These are phyloP conservation scores for Sipha maydis DNA, from an alignment of 2,888 invertebrate genomes.

Conservation along the genomic window DNA sequence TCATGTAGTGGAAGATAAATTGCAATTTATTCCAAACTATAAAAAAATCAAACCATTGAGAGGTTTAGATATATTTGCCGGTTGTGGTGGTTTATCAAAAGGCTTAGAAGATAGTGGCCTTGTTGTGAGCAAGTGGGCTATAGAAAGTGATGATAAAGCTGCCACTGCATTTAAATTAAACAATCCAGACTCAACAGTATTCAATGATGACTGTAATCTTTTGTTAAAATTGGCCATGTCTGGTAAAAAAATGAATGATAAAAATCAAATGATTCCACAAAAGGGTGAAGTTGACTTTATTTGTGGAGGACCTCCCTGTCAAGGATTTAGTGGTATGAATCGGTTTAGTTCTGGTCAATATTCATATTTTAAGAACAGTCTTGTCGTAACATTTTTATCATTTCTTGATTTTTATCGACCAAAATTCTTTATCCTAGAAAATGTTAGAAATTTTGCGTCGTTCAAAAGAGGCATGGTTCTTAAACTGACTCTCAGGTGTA, in stretches of 20 bases:
- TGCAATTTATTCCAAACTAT: not conserved
- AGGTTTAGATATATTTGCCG: constrained; percentile 85
- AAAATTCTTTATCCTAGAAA: constrained; percentile 83
- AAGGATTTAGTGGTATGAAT: constrained; percentile 91
- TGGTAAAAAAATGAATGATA: constrained; percentile 70
- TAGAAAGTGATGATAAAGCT: constrained; percentile 81
- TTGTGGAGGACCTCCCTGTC: constrained; percentile 89
- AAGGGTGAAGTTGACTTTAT: constrained; percentile 85
- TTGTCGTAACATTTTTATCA: constrained; percentile 84
- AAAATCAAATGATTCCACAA: constrained; percentile 74
- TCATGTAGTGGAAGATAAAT: not conserved
- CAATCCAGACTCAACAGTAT: constrained; percentile 78
- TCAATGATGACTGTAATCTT: constrained; percentile 83
- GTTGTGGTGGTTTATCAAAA: constrained; percentile 85
- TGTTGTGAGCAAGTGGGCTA: constrained; percentile 80
- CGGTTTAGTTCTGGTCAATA: constrained; percentile 85
- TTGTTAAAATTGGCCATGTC: constrained; percentile 76
- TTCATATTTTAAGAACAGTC: constrained; percentile 84
- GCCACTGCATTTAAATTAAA: constrained; percentile 83
- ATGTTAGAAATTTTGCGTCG: constrained; percentile 85
- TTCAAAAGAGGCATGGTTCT: constrained; percentile 84
- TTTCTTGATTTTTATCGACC: constrained; percentile 88
- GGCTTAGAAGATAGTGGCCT: constrained; percentile 78
- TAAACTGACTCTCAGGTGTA: constrained; percentile 79
- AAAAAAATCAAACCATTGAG: constrained; percentile 69